Percentiles rank a stretch among this genome's conserved stretches.
These are phyloP conservation scores for Murina feae DNA, from an alignment of 2,113 vertebrate genomes.

Conservation along the genomic window DNA sequence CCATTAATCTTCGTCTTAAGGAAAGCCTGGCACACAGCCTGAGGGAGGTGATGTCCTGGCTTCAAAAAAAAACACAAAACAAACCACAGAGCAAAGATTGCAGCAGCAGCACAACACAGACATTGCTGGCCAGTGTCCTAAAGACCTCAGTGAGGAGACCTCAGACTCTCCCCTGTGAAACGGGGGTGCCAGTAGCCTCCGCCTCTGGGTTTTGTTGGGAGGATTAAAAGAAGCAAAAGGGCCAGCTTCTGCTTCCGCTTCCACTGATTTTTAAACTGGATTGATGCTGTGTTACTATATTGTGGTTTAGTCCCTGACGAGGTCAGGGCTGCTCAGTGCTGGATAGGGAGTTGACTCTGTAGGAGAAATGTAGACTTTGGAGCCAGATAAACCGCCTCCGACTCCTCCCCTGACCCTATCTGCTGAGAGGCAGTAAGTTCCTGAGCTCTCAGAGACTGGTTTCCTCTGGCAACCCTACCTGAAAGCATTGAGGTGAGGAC, in stretches of 20 bases:
- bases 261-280: background rate
- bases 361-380: background rate
- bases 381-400: background rate
- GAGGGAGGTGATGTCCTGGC: fast-evolving
- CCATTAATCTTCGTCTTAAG: background rate
- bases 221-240: background rate
- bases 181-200: fast-evolving
- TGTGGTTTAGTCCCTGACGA: background rate
- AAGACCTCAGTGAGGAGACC: fast-evolving
- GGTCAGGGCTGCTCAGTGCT: background rate
- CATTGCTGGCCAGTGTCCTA: fast-evolving
- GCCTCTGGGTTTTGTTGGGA: fast-evolving
- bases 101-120: background rate
- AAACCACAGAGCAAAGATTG: background rate
- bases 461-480: background rate
- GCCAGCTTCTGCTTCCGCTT: background rate
- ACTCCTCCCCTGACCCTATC: background rate
- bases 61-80: background rate
- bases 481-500: background rate
- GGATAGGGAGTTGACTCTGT: fast-evolving
- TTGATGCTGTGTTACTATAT: fast-evolving
- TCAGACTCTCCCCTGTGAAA: background rate
- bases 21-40: background rate
- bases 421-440: background rate
- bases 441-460: background rate